phyloP scores from a whole-genome alignment of 30 jellyfish, hydroid and myxozoan species.

The Sanderia malayensis region DNA sequence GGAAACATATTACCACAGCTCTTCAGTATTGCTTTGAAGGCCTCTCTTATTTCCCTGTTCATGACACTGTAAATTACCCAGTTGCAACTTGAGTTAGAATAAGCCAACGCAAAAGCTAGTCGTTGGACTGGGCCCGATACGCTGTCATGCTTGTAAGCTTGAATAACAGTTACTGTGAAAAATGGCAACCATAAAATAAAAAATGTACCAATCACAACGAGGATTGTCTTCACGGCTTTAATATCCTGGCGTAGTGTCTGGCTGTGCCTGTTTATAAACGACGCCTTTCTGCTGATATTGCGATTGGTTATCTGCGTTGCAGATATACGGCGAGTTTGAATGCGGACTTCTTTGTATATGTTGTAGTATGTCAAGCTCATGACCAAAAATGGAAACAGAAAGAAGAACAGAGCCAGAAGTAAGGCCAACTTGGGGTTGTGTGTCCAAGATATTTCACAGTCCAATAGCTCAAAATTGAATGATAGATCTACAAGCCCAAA shows the following conservation, averaged over 20 bases:
- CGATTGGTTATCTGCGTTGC: not conserved
- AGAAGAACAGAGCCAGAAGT: slow-evolving; percentile 50
- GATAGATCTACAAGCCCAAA: slow-evolving; percentile 53
- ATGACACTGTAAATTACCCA: slow-evolving; percentile 86
- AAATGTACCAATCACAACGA: slow-evolving; percentile 84
- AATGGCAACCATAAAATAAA: slow-evolving; percentile 79
- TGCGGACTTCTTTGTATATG: slow-evolving; percentile 59
- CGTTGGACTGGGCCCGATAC: slow-evolving; percentile 51
- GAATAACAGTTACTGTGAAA: slow-evolving; percentile 42
- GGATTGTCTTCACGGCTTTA: slow-evolving; percentile 72
- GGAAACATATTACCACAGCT: slow-evolving; percentile 11
- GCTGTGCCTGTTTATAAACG: slow-evolving; percentile 15
- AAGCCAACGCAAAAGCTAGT: slow-evolving; percentile 59
- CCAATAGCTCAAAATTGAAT: slow-evolving; percentile 53
- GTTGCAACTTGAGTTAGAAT: slow-evolving; percentile 76
- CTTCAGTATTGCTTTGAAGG: slow-evolving; percentile 49
- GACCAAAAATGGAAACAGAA: slow-evolving; percentile 46
- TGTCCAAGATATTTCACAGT: slow-evolving; percentile 62
- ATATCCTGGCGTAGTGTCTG: slow-evolving; percentile 45
- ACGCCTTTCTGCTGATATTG: slow-evolving; percentile 1
- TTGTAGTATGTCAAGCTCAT: slow-evolving; percentile 65
- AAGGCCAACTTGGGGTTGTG: slow-evolving; percentile 56
- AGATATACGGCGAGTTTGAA: slow-evolving; percentile 68
- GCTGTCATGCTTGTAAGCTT: slow-evolving; percentile 52
- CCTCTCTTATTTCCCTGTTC: slow-evolving; percentile 70